Percentiles rank a stretch among this genome's conserved stretches.
These are phyloP conservation scores for Drosophila biarmipes DNA, from an alignment of 1,140 invertebrate species.

Conservation along the genomic window DNA sequence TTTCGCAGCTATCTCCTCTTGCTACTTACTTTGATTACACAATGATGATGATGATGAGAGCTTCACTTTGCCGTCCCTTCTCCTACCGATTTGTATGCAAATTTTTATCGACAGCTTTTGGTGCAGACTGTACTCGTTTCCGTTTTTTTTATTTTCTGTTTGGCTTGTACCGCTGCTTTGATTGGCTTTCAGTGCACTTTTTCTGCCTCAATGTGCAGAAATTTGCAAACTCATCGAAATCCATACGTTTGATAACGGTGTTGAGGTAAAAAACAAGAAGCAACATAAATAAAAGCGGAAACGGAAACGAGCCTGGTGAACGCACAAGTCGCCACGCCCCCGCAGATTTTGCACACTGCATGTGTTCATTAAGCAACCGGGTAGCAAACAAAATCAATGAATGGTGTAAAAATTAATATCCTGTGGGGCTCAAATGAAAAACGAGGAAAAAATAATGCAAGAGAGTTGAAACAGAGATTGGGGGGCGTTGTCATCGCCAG, in stretches of 20 bases:
- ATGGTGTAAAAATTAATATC: conserved; percentile 85
- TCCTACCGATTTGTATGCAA: not conserved
- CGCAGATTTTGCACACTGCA: conserved; percentile 7
- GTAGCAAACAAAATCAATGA: conserved; percentile 79
- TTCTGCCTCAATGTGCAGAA: conserved; percentile 72
- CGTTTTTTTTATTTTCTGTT: not conserved
- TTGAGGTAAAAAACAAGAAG: conserved; percentile 7
- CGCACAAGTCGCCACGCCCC: conserved; percentile 36
- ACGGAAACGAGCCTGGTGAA: conserved; percentile 50
- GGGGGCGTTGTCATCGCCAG: conserved; percentile 23
- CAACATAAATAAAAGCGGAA: conserved; percentile 46
- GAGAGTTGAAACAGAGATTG: conserved; percentile 4
- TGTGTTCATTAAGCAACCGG: conserved; percentile 68
- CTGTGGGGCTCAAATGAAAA: conserved; percentile 47
- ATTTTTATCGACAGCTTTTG: conserved; percentile 52
- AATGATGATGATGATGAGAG: conserved; percentile 31
- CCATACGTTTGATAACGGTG: conserved; percentile 50
- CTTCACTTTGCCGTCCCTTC: not conserved
- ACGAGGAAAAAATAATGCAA: conserved; percentile 12
- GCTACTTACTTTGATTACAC: conserved; percentile 77
- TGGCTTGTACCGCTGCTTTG: conserved; percentile 21
- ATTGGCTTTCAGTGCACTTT: conserved; percentile 73
- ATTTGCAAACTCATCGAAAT: conserved; percentile 60
- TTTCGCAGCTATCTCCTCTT: conserved; percentile 39
- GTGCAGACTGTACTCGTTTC: conserved; percentile 30